Base-by-base conservation (phyloP, 92 coral and sea anemone species). In the Phenganax stokvisi region DNA sequence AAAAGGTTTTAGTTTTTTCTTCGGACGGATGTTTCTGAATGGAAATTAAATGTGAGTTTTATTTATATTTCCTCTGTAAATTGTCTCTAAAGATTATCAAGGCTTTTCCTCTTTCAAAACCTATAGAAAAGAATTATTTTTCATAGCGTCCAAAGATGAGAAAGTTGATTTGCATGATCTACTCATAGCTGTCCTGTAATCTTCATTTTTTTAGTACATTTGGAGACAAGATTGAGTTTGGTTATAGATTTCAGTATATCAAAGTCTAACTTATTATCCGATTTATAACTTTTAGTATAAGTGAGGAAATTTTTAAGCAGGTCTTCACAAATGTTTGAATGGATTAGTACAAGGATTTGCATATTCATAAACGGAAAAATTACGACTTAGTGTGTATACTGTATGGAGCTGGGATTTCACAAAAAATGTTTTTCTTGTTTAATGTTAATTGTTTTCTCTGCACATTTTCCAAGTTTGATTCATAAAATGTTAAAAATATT, bases 21-120 rank as follows among this genome's bases (percentile, higher is more conserved):
- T 10, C 58, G 12, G 37, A 12, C 70, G 28, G 25, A 76, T 60
- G 71, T 28, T 37, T 10, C 70, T 68, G 69, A 59, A 76, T 76
- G 81, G 81, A 76, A 76, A 76, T 76, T 27, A 76, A 76, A 59
- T 76, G 81, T 76, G 53, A 76, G 81, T 76, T 76, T 1, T 37
- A 37, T 37, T 37, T 37, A 5, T 37, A 37, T 5, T 37, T 37
- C 5, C 47, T 37, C 47, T 37, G 47, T 37, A 37, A 37, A 37
- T 37, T 37, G 47, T 37, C 47, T 37, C 47, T 37, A 37, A 37
- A 37, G 47, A 37, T 37, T 37, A 37, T 37, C 47, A 37, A 37
- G 47, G 47, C 5, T 37, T 37, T 37, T 37, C 47, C 47, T 37
- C 47, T 37, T 37, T 37, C 5, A 37, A 5, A 37, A 37, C 3